Evolutionary conservation across 2,797 vertebrate species (phyloP).

Genomic region (Botia kubotai): DNA sequence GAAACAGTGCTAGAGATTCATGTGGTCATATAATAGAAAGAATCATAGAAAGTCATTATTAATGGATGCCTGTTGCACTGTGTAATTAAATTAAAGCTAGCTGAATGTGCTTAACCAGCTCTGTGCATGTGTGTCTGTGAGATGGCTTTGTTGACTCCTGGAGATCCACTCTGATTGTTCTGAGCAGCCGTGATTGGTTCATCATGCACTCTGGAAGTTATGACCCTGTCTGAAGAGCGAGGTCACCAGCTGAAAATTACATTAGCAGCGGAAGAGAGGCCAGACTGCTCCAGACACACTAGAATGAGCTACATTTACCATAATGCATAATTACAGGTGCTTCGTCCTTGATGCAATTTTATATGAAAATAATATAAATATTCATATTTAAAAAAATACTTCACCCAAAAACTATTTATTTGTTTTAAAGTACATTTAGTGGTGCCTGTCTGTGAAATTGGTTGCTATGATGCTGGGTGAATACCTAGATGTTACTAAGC

Average conservation of each 20-base stretch:
- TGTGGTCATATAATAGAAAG: constrained; percentile 11
- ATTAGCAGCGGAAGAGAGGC: constrained; percentile 62
- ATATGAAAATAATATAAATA: background rate
- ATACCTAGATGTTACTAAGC: no score
- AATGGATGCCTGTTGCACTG: constrained; percentile 25
- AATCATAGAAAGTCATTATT: constrained; percentile 1
- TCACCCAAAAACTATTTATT: background rate
- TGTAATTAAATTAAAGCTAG: constrained; percentile 55
- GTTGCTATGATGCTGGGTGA: no score
- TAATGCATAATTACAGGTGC: constrained; percentile 13
- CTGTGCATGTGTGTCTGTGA: constrained; percentile 28
- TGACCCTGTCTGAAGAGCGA: constrained; percentile 37
- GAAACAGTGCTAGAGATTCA: constrained; percentile 45
- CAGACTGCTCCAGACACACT: constrained; percentile 52
- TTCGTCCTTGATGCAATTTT: background rate
- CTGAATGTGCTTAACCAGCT: constrained; percentile 28
- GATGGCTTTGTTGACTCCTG: constrained; percentile 41
- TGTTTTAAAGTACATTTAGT: no score
- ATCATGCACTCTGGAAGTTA: constrained; percentile 34
- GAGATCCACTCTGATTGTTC: constrained; percentile 3
- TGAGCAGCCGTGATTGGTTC: constrained; percentile 29
- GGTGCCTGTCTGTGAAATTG: no score
- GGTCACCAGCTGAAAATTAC: constrained; percentile 66
- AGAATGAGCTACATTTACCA: constrained; percentile 21
- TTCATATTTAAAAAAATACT: background rate